A percentile compares a stretch with the other conserved stretches of the same genome.
phyloP scores from a whole-genome alignment of 2,113 vertebrate genomes.

The Enhydra lutris region DNA sequence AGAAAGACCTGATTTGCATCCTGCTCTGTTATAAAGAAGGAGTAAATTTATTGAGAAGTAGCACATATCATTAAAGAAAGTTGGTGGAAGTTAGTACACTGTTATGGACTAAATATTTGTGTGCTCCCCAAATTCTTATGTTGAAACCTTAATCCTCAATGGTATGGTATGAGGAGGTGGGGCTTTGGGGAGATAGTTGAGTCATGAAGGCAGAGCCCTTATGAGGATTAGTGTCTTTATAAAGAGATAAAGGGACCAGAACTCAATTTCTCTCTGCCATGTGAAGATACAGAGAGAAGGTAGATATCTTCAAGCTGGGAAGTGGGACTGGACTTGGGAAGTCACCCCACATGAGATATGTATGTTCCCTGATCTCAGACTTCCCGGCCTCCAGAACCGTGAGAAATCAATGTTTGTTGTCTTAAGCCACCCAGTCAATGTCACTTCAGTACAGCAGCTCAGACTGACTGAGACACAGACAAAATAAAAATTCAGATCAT shows the following conservation, averaged over 20 bases:
- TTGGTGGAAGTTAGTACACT: not conserved
- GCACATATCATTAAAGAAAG: not conserved
- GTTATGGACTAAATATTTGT: not conserved
- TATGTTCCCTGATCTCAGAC: not conserved
- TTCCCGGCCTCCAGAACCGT: not conserved
- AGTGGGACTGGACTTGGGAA: not conserved
- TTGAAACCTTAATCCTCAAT: not conserved
- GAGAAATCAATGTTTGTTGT: not conserved
- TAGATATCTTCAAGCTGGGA: not conserved
- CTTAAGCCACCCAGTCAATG: not conserved
- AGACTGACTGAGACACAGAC: not conserved
- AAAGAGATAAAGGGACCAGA: not conserved
- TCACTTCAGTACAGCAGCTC: not conserved
- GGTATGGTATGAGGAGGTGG: not conserved
- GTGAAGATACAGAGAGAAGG: not conserved
- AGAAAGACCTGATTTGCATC: not conserved
- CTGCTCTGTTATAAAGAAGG: not conserved
- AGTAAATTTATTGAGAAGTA: not conserved
- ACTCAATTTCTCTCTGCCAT: not conserved
- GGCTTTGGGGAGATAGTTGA: not conserved
- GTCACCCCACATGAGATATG: rapidly evolving
- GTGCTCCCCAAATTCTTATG: not conserved
- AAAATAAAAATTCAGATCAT: not conserved
- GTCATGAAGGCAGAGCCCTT: not conserved
- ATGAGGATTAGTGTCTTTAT: not conserved